Evolutionary conservation across 2,797 vertebrate species (phyloP).

Genomic region (Cirrhinus mrigala): DNA sequence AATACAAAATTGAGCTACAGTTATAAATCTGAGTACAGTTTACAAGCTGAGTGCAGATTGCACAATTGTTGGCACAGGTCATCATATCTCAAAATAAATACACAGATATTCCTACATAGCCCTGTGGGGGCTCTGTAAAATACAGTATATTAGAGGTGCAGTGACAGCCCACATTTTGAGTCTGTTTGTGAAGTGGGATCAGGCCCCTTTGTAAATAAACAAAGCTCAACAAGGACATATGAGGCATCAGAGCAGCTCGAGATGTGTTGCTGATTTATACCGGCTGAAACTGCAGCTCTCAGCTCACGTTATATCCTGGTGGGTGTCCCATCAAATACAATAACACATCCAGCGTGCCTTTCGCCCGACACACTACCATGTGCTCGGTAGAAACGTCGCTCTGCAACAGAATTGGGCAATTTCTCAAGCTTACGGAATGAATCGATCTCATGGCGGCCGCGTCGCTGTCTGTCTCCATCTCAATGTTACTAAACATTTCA

Average conservation of each 20-base stretch:
- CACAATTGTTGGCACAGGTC: not conserved
- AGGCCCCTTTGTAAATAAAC: constrained; percentile 26
- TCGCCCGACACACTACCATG: constrained; percentile 49
- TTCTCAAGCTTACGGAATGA: constrained; percentile 51
- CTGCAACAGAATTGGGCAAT: constrained; percentile 52
- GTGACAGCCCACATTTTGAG: not conserved
- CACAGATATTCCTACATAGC: not conserved
- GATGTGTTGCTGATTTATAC: constrained; percentile 51
- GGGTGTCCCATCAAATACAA: constrained; percentile 52
- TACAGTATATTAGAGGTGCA: not conserved
- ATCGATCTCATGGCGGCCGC: constrained; percentile 63
- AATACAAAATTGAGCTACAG: not conserved
- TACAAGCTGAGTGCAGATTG: not conserved
- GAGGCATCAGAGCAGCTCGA: constrained; percentile 33
- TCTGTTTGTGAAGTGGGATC: constrained; percentile 15
- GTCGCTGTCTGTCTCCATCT: constrained; percentile 52
- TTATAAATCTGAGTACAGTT: not conserved
- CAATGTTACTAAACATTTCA: constrained; percentile 61
- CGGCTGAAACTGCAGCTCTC: constrained; percentile 47
- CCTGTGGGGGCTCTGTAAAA: not conserved
- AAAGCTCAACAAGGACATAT: constrained; percentile 44
- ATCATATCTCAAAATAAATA: not conserved
- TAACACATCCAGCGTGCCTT: constrained; percentile 50
- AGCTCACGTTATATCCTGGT: constrained; percentile 48
- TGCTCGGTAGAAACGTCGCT: constrained; percentile 58